These are phyloP conservation scores for Poecilus cupreus DNA, from an alignment of 2,888 invertebrate genomes.

Conservation along the genomic window DNA sequence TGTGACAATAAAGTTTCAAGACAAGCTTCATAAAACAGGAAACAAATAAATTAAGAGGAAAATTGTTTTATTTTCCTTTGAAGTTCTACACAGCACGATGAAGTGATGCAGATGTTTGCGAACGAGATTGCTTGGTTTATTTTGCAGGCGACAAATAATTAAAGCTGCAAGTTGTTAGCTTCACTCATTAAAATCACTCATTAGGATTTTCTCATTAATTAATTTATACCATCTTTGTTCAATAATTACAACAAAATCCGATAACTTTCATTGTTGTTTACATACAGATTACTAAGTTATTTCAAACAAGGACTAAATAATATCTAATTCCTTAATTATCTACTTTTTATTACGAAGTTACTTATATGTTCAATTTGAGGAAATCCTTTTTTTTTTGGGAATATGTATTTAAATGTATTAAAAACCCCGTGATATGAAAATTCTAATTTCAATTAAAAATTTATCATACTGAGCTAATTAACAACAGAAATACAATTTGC, in stretches of 20 bases:
- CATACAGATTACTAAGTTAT: no score
- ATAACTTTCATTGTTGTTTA: neutral
- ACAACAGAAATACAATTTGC: no score
- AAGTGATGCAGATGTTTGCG: neutral
- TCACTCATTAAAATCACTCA: slow-evolving; percentile 15
- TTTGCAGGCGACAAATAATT: slow-evolving; percentile 16
- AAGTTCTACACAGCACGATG: slow-evolving; percentile 19
- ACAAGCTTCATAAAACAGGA: neutral
- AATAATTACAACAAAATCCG: neutral
- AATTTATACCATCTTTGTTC: slow-evolving; percentile 17
- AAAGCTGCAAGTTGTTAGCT: slow-evolving; percentile 6
- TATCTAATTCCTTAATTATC: no score
- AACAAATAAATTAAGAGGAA: slow-evolving; percentile 16
- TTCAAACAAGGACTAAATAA: neutral
- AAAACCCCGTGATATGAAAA: no score
- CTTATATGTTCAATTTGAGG: no score
- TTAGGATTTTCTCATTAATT: slow-evolving; percentile 17
- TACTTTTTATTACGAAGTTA: no score
- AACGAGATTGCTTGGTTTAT: slow-evolving; percentile 8
- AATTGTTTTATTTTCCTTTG: slow-evolving; percentile 27
- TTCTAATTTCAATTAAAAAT: no score
- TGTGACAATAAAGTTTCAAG: neutral
- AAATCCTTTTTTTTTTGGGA: no score
- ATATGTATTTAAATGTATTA: no score
- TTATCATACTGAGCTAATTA: no score